A percentile compares a stretch with the other conserved stretches of the same genome.
These are phyloP conservation scores for Porites divaricata DNA, from an alignment of 92 coral and sea anemone genomes.

Conservation along the genomic window DNA sequence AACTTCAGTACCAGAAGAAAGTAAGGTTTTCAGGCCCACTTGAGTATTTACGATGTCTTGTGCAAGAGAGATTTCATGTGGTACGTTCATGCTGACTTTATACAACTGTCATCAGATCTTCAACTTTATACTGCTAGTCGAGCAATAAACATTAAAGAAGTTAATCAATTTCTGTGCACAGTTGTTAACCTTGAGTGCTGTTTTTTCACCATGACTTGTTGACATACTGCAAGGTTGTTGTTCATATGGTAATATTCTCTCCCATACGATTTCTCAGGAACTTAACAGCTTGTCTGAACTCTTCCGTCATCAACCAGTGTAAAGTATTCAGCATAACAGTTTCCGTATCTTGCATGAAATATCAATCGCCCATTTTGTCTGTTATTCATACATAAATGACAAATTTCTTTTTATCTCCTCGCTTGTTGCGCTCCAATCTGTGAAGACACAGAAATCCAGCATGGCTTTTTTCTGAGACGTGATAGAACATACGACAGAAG, in stretches of 20 bases:
- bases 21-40: conserved; percentile 9
- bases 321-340: too few relatives aligned
- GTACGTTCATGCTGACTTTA: conserved; percentile 7
- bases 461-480: conserved; percentile 17
- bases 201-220: not conserved
- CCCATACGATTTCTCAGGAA: too few relatives aligned
- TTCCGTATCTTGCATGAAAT: too few relatives aligned
- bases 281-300: too few relatives aligned
- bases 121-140: conserved; percentile 19
- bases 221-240: too few relatives aligned
- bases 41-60: conserved; percentile 1
- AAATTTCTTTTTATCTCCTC: not conserved
- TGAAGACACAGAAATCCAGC: conserved; percentile 20
- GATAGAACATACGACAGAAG: conserved; percentile 42
- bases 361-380: not conserved
- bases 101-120: conserved; percentile 34
- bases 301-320: not conserved
- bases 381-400: conserved; percentile 31
- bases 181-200: conserved; percentile 15
- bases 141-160: conserved; percentile 26
- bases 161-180: conserved; percentile 15
- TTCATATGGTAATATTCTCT: too few relatives aligned
- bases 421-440: not conserved
- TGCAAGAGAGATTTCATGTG: not conserved
- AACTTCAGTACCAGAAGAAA: conserved; percentile 7